Percentiles rank a stretch among this genome's conserved stretches.
These are phyloP conservation scores for Malacosoma neustria DNA, from an alignment of 2,888 invertebrate species.

Conservation along the genomic window DNA sequence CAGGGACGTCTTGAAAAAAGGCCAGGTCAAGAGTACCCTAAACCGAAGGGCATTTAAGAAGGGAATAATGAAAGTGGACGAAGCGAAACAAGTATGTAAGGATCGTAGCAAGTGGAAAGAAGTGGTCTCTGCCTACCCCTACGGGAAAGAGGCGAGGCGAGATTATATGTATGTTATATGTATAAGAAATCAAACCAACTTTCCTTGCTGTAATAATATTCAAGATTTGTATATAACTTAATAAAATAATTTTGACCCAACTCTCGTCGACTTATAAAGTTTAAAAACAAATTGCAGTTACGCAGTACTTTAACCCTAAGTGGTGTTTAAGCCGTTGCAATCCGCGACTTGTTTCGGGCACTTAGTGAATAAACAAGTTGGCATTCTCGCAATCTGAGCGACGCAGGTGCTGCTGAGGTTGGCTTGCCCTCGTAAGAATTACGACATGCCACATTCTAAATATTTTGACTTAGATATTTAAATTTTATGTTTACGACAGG, in stretches of 20 bases:
- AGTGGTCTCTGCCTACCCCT: too few species aligned
- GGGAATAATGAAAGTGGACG: too few species aligned
- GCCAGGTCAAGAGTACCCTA: too few species aligned
- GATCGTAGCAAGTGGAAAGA: too few species aligned
- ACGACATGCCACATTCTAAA: background rate
- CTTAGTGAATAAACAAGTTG: conserved; percentile 5
- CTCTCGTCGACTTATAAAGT: background rate
- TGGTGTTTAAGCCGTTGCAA: background rate
- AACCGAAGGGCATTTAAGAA: too few species aligned
- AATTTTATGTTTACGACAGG: too few species aligned
- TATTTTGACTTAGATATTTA: too few species aligned
- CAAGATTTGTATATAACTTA: too few species aligned
- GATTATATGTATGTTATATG: background rate
- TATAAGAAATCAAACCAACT: background rate
- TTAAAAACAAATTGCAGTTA: background rate
- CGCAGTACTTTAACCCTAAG: background rate
- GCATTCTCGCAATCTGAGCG: background rate
- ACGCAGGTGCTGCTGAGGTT: background rate
- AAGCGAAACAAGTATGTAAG: too few species aligned
- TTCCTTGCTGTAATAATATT: too few species aligned
- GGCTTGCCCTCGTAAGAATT: background rate
- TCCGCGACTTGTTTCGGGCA: conserved; percentile 3
- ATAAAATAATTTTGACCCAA: background rate
- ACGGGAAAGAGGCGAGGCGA: background rate
- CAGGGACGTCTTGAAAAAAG: too few species aligned